Evolutionary conservation across 2,113 vertebrate species (phyloP), one percentile per base, ranked within the genome.

Genomic region (Scopus umbretta): DNA sequence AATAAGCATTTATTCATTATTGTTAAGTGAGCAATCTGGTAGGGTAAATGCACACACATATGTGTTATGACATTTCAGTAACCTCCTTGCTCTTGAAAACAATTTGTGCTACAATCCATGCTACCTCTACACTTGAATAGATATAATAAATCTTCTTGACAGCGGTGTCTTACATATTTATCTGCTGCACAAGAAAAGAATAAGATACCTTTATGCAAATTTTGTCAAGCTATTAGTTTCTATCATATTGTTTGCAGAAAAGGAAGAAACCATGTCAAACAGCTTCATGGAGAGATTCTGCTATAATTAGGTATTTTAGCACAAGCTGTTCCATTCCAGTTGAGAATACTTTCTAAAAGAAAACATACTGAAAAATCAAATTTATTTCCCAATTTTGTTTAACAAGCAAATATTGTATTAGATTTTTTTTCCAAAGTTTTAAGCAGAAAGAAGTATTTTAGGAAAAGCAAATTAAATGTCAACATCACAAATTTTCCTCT

Each of bases 301-400:
- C 43, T 87, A 10, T 86, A 89, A 96, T 76, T 43, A 86, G 65
- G 38, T 96, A 88, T 75, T 94, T 90, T 71, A 89, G 78, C 56
- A 90, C 86, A 86, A 86, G 56, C 61, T 94, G 71, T 79, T 94
- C 38, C n/a, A 59, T 43, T 81, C n/a, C 55, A 40, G 10, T 65
- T 53, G 40, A 89, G 85, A 79, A 82, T 66, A 55, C 4, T 32
- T 80, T 70, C 72, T 70, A 53, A 65, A 40, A 58, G 38, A 67
- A 86, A 89, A 80, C 18, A 56, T 68, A 45, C 19, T n/a, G 36
- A 65, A 83, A 92, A 82, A 49, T 59, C 16, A 13, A 49, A 79
- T 73, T 70, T 94, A 29, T 71, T 90, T 86, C 25, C 63, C 45
- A 55, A 36, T 65, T 92, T 83, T 71, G 17, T 72, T 74, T 61